Conservation (phyloP, 1,140 invertebrate species). For the Cepaea nemoralis region DNA sequence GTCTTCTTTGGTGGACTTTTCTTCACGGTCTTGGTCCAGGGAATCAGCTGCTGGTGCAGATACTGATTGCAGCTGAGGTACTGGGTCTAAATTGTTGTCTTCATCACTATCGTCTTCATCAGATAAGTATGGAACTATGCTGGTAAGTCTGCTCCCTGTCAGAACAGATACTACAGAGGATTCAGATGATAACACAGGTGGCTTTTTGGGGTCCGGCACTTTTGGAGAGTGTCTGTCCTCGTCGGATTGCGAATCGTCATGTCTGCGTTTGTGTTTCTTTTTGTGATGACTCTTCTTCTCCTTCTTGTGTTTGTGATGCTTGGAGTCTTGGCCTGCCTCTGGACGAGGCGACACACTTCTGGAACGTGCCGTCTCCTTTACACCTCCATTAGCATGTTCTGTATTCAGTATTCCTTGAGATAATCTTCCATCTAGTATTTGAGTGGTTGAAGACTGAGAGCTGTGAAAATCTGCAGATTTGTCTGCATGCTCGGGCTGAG, state of each 20-base stretch:
- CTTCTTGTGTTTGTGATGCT: conserved; percentile 26
- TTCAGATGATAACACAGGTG: neutral
- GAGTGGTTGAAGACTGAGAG: neutral
- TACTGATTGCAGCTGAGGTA: neutral
- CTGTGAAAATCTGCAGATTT: neutral
- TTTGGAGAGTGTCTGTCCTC: conserved; percentile 8
- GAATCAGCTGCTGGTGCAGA: neutral
- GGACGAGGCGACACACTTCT: neutral
- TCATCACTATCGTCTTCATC: conserved; percentile 23
- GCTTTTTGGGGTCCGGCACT: neutral
- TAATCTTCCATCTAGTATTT: neutral
- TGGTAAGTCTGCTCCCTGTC: neutral
- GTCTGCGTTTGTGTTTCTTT: conserved; percentile 38
- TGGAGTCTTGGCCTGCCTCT: conserved; percentile 1
- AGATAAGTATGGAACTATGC: conserved; percentile 34
- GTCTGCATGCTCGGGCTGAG: neutral
- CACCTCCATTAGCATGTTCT: neutral
- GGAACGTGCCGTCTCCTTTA: neutral
- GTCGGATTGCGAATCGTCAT: conserved; percentile 6
- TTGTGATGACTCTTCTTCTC: conserved; percentile 27
- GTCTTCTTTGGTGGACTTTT: neutral
- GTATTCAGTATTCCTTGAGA: neutral
- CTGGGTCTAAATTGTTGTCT: neutral
- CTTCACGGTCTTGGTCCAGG: neutral
- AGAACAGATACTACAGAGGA: neutral